Conservation (phyloP, 2,797 vertebrate species). For the Halcyon chelicuti region DNA sequence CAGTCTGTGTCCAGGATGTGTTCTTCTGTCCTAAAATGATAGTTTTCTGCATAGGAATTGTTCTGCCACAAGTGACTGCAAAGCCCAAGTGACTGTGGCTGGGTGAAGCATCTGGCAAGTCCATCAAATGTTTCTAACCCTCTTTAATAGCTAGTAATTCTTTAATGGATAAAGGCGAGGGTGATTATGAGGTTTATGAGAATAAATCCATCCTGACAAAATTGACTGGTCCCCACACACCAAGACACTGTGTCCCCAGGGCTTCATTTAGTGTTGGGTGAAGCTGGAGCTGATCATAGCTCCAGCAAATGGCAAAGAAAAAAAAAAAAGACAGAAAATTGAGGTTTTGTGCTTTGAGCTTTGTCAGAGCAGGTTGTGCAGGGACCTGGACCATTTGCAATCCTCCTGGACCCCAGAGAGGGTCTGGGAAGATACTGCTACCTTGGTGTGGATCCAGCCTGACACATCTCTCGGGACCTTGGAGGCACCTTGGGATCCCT, state of each 20-base stretch:
- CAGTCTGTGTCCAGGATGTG: background rate
- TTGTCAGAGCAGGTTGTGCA: background rate
- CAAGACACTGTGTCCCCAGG: accelerated
- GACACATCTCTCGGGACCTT: background rate
- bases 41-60: background rate
- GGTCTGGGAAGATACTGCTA: background rate
- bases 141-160: background rate
- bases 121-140: background rate
- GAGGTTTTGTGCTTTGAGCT: background rate
- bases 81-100: background rate
- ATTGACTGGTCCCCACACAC: background rate
- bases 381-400: background rate
- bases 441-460: background rate
- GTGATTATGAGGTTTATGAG: background rate
- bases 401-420: background rate
- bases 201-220: background rate
- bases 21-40: background rate
- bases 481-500: background rate
- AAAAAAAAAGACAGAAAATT: background rate
- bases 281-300: background rate
- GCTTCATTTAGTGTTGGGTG: background rate
- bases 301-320: background rate
- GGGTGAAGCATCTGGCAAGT: background rate
- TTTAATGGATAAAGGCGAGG: background rate
- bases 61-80: background rate